Percentiles rank a stretch among this genome's conserved stretches.
Evolutionary conservation across 2,888 invertebrate species (phyloP).

Genomic region (Drosophila multiciliata): DNA sequence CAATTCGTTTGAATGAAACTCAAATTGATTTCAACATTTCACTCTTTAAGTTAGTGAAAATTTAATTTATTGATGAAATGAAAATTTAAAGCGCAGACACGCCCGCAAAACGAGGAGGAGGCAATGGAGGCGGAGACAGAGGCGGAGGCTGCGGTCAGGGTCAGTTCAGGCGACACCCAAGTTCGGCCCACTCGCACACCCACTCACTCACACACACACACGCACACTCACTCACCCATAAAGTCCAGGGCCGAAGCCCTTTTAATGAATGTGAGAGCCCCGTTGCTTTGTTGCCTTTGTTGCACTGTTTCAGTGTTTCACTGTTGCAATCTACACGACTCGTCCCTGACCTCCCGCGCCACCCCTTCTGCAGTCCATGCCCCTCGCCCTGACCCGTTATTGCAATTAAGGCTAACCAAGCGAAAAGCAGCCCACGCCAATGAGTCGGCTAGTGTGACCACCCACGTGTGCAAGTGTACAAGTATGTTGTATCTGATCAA

Average conservation of each 20-base stretch:
- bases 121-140: background rate
- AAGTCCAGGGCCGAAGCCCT: slow-evolving; percentile 50
- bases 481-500: slow-evolving; percentile 56
- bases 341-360: background rate
- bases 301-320: slow-evolving; percentile 24
- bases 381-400: slow-evolving; percentile 29
- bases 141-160: background rate
- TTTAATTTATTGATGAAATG: slow-evolving; percentile 48
- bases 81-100: slow-evolving; percentile 51
- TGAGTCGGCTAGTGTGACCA: slow-evolving; percentile 15
- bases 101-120: background rate
- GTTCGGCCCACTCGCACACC: slow-evolving; percentile 7
- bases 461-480: slow-evolving; percentile 17
- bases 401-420: slow-evolving; percentile 77
- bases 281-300: slow-evolving; percentile 40
- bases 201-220: background rate
- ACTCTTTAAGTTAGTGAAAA: slow-evolving; percentile 53
- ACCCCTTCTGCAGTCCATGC: background rate
- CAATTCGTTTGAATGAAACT: slow-evolving; percentile 78
- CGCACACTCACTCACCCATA: slow-evolving; percentile 13
- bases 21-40: slow-evolving; percentile 74
- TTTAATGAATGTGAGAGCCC: slow-evolving; percentile 78
- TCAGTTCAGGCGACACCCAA: background rate
- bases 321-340: slow-evolving; percentile 7
- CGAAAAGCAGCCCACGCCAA: slow-evolving; percentile 46